These are phyloP conservation scores for Drosophila nannoptera DNA, from an alignment of 1,140 invertebrate genomes.

Conservation along the genomic window DNA sequence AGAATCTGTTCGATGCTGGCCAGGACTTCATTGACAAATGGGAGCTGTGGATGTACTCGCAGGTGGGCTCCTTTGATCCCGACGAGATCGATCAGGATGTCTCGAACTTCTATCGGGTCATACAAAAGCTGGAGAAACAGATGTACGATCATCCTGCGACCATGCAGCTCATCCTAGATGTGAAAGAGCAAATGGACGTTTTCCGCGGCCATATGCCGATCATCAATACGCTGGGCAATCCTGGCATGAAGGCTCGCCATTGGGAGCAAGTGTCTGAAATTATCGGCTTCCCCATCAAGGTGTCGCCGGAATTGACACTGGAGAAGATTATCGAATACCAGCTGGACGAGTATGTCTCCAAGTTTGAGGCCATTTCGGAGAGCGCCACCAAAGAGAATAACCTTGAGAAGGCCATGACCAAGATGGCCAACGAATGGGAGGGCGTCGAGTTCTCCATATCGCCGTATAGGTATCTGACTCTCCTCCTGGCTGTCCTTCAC, in stretches of 20 bases:
- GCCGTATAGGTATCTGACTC: slow-evolving; percentile 63
- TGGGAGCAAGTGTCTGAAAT: slow-evolving; percentile 98
- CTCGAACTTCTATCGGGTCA: slow-evolving; percentile 87
- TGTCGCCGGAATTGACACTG: slow-evolving; percentile 91
- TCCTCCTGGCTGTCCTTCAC: slow-evolving; percentile 1
- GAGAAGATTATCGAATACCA: slow-evolving; percentile 96
- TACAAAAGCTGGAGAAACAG: slow-evolving; percentile 93
- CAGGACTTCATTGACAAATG: slow-evolving; percentile 92
- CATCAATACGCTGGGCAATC: slow-evolving; percentile 95
- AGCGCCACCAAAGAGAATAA: slow-evolving; percentile 97
- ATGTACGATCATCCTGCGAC: slow-evolving; percentile 87
- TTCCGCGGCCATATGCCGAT: slow-evolving; percentile 95
- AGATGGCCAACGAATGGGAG: slow-evolving; percentile 96
- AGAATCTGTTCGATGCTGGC: slow-evolving; percentile 92
- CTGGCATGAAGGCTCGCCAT: slow-evolving; percentile 93
- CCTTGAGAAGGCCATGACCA: slow-evolving; percentile 91
- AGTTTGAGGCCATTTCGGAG: slow-evolving; percentile 96
- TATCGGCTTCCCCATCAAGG: slow-evolving; percentile 94
- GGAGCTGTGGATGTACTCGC: slow-evolving; percentile 90
- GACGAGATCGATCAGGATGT: slow-evolving; percentile 93
- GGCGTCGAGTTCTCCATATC: slow-evolving; percentile 87
- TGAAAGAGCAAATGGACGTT: slow-evolving; percentile 87
- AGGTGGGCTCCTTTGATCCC: slow-evolving; percentile 91
- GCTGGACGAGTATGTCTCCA: slow-evolving; percentile 92
- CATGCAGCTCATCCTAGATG: slow-evolving; percentile 83